Base-by-base conservation (phyloP, 2,888 invertebrate genomes). In the Colletes collaris region DNA sequence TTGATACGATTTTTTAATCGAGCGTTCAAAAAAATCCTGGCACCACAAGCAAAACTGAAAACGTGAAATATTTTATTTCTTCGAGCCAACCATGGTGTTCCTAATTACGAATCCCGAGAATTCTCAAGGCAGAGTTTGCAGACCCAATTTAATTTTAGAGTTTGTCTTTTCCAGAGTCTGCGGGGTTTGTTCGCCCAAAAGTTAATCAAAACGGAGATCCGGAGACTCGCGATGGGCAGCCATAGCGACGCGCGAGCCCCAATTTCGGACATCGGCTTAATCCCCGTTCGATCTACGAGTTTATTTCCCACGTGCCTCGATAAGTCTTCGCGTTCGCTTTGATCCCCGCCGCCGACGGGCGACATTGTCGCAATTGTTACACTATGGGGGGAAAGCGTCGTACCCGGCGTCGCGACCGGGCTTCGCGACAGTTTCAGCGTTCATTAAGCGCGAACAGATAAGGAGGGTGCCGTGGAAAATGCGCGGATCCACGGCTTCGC, bases 321-420 rank as follows among this genome's bases (percentile, higher is more conserved):
- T 83, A 83, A 77, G 85, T 79, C 83, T 85, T 85, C 85, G 55
- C 81, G 62, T 59, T 83, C 68, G 35, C 83, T 85, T 85, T 85
- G 85, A 85, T 85, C 83, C 83, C 64, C 13, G 35, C 63, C 75
- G 70, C 35, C 60, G 10, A n/a, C 40, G 44, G 62, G 70, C 44
- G 74, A 74, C 75, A 77, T 83, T 81, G 83, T 85, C 71, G 55
- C 58, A 73, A 85, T 85, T 85, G 85, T 83, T 72, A 60, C 59
- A 50, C 60, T n/a, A n/a, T n/a, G n/a, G n/a, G 60, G 64, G 63
- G 72, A 77, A 66, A 7, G 76, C 66, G 77, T 60, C 70, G 73
- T 64, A 19, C 44, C 59, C 40, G 50, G 27, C 35, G 55, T 7
- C 60, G 13, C 60, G 60, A 6, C 0, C 58, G 50, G 86, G 86